Conservation (phyloP, 2,797 vertebrate species). For the Tragelaphus eurycerus region DNA sequence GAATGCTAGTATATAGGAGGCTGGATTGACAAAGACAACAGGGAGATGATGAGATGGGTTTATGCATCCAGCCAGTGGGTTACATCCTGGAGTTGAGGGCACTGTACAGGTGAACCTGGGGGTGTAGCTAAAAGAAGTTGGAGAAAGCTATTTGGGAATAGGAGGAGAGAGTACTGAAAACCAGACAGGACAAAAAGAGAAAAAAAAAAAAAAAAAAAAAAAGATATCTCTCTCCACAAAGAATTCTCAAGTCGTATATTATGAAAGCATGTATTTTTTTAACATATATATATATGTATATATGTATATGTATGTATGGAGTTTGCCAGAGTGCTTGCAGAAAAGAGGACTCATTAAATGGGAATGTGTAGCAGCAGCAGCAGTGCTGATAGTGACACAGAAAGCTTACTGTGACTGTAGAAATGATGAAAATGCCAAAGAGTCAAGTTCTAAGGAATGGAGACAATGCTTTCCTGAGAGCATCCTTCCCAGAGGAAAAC, state of each 20-base stretch:
- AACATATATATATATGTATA: not conserved
- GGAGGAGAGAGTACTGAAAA: not conserved
- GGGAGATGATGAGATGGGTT: not conserved
- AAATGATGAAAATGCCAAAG: not conserved
- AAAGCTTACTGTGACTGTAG: not conserved
- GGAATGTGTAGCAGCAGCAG: not conserved
- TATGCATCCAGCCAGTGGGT: not conserved
- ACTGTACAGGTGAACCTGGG: not conserved
- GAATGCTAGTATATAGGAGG: not conserved
- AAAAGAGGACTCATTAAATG: not conserved
- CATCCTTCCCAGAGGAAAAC: not conserved
- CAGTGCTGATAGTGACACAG: not conserved
- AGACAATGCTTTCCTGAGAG: not conserved
- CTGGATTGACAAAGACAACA: not conserved
- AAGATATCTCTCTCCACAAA: not conserved
- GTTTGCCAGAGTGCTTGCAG: not conserved
- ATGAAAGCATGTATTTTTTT: not conserved
- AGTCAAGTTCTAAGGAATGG: not conserved
- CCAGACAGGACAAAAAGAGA: not conserved
- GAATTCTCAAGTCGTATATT: not conserved
- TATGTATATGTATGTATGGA: not conserved
- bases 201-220: too few species aligned
- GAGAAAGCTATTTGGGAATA: not conserved
- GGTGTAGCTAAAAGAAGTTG: not conserved
- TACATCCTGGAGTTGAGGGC: not conserved